Evolutionary conservation across 2,888 invertebrate genomes (phyloP), one percentile per base, ranked within the genome.

Genomic region (Drosophila bunnanda): DNA sequence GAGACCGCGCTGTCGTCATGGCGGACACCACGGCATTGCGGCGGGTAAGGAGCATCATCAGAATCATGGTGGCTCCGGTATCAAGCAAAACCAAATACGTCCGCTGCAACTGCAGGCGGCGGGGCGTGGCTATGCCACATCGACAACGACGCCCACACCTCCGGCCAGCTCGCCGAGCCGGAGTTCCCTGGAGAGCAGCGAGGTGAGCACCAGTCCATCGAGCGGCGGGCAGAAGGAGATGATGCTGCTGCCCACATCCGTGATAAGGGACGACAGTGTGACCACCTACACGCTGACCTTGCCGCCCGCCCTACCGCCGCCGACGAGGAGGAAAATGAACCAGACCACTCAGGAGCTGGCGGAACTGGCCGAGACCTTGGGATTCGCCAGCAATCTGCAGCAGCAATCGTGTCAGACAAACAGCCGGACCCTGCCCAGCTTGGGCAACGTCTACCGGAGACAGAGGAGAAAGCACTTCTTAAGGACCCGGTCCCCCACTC

Each of bases 291-390:
- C 87, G 12, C 73, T 87, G 52, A 91, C 83, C 17, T 60, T 92
- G 79, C 91, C 91, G 9, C 93, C 93, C 2, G 93, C 93, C 3
- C 75, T 93, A 66, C 93, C 93, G 38, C 93, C 93, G 17, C 93
- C 93, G 28, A 91, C 93, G 22, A 91, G 93, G 13, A 92, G 93
- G 52, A 93, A 93, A 86, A 93, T 93, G 83, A 93, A 92, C 61
- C 93, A 91, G 88, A 93, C 92, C 75, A 93, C 93, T 30, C 92
- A 93, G 83, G 94, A 94, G 72, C 90, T 94, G 61, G 93, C 94
- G 65, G 94, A 94, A 79, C 91, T 94, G 38, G 93, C 94, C 71
- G 94, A 94, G 78, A 92, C 94, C 22, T 89, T 94, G 69, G 93
- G 94, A 10, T 93, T 93, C 66, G 92, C 93, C 15, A 70, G 78